Conservation (phyloP, 2,113 vertebrate species). For the Tor tambroides region DNA sequence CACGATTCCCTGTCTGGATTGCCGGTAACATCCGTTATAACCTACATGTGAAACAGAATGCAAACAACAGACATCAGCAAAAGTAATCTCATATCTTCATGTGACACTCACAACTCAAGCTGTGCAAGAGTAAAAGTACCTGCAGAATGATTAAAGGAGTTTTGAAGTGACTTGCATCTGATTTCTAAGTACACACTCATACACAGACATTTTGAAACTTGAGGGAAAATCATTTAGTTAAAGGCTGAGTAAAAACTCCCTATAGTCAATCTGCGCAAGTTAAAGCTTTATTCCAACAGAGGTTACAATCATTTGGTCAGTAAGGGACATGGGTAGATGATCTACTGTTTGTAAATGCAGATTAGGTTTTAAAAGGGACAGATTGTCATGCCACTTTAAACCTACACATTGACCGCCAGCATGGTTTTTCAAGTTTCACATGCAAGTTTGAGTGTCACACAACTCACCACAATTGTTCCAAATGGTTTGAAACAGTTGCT, state of each 20-base stretch:
- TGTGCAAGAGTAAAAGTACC: not conserved
- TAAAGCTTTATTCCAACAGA: not conserved
- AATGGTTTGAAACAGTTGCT: not conserved
- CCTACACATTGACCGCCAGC: not conserved
- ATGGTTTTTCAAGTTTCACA: not conserved
- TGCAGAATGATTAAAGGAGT: not conserved
- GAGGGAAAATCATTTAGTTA: not conserved
- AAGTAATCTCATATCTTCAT: not conserved
- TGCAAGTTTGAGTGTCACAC: not conserved
- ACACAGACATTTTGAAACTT: slow-evolving; percentile 34
- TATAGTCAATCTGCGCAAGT: not conserved
- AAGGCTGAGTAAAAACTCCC: slow-evolving; percentile 21
- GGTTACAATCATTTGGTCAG: not conserved
- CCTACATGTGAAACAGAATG: not conserved
- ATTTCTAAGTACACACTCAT: not conserved
- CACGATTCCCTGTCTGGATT: accelerated
- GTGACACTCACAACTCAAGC: not conserved
- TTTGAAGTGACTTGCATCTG: not conserved
- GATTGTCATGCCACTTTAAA: not conserved
- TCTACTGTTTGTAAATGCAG: not conserved
- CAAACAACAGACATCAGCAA: not conserved
- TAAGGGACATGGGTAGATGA: not conserved
- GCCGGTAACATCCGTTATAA: not conserved
- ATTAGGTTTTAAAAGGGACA: not conserved
- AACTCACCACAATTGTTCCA: not conserved